These are phyloP conservation scores for Conchocele bisecta DNA, from an alignment of 2,888 invertebrate species.

Conservation along the genomic window DNA sequence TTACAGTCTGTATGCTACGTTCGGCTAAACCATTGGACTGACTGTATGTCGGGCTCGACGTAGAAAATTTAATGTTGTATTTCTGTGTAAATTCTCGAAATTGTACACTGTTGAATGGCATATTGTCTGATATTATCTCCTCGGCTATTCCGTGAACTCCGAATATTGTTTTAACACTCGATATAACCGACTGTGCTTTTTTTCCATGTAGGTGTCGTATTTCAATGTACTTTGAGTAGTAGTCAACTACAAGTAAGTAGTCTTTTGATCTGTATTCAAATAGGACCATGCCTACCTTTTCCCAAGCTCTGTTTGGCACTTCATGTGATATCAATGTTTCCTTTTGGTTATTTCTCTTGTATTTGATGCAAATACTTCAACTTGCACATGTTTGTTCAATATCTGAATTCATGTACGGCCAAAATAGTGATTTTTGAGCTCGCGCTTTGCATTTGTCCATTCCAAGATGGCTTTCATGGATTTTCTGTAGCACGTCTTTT, in stretches of 20 bases:
- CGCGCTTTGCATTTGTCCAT: conserved; percentile 2
- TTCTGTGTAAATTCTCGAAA: conserved; percentile 8
- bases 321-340: conserved; percentile 21
- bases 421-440: conserved; percentile 5
- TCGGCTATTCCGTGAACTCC: conserved; percentile 52
- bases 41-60: conserved; percentile 22
- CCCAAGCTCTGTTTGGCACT: conserved; percentile 42
- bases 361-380: conserved; percentile 16
- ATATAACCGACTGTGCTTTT: conserved; percentile 38
- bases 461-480: conserved; percentile 38
- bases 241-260: conserved; percentile 56
- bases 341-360: not conserved
- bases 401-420: conserved; percentile 22
- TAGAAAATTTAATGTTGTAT: not conserved
- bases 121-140: conserved; percentile 47
- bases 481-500: conserved; percentile 1
- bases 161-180: conserved; percentile 43
- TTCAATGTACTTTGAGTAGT: conserved; percentile 59
- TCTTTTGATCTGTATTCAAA: conserved; percentile 26
- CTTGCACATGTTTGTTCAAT: conserved; percentile 15
- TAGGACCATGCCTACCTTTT: conserved; percentile 47
- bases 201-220: conserved; percentile 35
- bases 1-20: conserved; percentile 33
- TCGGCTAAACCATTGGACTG: conserved; percentile 51
- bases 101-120: conserved; percentile 46